Conservation (phyloP, 2,797 vertebrate species). For the Gymnoscopelus braueri region DNA sequence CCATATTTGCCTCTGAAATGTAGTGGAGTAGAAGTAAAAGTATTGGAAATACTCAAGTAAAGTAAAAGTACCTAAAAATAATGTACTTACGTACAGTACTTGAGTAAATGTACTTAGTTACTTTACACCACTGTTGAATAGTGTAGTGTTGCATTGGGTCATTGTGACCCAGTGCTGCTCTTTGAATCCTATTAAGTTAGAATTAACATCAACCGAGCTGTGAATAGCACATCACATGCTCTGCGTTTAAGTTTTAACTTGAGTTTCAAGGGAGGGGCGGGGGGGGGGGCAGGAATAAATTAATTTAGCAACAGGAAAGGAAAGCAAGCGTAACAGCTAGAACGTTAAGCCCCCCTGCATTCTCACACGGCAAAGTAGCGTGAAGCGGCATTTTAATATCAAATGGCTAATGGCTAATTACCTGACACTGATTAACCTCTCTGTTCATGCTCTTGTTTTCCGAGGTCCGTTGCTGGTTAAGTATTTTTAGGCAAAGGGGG, state of each 20-base stretch:
- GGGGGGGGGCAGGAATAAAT: conserved; percentile 44
- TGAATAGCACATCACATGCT: conserved; percentile 59
- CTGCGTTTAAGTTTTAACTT: conserved; percentile 60
- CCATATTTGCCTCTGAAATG: too few relatives aligned
- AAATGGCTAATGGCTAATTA: conserved; percentile 60
- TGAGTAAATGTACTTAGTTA: too few relatives aligned
- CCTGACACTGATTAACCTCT: conserved; percentile 65
- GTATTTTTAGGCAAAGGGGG: conserved; percentile 19
- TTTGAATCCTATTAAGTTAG: conserved; percentile 46
- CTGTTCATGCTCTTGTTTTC: conserved; percentile 27
- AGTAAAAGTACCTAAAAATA: too few relatives aligned
- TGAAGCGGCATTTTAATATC: conserved; percentile 62
- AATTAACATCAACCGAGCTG: conserved; percentile 51
- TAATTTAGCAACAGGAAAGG: conserved; percentile 38
- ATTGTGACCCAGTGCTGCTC: conserved; percentile 19
- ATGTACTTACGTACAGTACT: too few relatives aligned
- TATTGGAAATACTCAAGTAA: too few relatives aligned
- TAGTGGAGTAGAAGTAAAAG: too few relatives aligned
- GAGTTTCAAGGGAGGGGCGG: conserved; percentile 19
- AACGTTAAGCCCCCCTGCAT: conserved; percentile 46
- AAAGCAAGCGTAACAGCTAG: conserved; percentile 38
- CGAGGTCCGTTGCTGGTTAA: conserved; percentile 30
- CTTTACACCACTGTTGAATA: too few relatives aligned
- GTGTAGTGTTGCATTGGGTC: background rate
- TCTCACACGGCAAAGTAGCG: conserved; percentile 35